Base-by-base conservation (phyloP, 2,113 vertebrate species). In the Microtus pennsylvanicus region DNA sequence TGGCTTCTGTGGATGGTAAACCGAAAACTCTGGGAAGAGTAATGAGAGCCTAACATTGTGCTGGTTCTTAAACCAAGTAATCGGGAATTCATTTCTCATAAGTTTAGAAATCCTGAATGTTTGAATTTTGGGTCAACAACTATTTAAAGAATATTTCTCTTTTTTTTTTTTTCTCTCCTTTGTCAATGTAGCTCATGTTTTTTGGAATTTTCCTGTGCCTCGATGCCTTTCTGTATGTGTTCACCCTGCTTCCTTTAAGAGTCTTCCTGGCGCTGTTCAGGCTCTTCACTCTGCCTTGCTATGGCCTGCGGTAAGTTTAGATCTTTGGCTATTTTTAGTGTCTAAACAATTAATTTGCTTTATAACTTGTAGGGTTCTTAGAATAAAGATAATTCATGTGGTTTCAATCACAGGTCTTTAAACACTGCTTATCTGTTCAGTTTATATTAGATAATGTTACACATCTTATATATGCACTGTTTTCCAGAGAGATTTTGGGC, bases 141-240 rank as follows among this genome's bases (percentile, higher is more conserved):
- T 85, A 67, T 61, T 89, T 83, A 72, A 74, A 92, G 47, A 75
- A 52, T 72, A 45, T 45, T 76, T 70, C 92, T 61, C 30, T 0
- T 96, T 14, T 85, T 14, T 85, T 96, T 9, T n/a, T 33, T 67
- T 94, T 61, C 69, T 97, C 75, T 98, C 92, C 97, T 69, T 96
- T 97, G 70, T 87, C 94, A 47, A 97, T 98, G 85, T 98, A 99
- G 99, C 98, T 99, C 98, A 99, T 99, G 99, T 93, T 99, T 96
- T 99, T 99, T 90, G 99, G 99, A 91, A 99, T 99, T 98, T 99
- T 99, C 98, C 98, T 99, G 97, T 99, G 99, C 98, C 98, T 99
- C 98, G 99, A 99, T 77, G 99, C 99, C 42, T 99, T 99, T 98
- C 99, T 99, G 55, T 99, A 99, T 76, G 98, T 99, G 96, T 99